Percentiles rank a stretch among this genome's conserved stretches.
Evolutionary conservation across 2,113 vertebrate species (phyloP).

Genomic region (Callospermophilus lateralis): DNA sequence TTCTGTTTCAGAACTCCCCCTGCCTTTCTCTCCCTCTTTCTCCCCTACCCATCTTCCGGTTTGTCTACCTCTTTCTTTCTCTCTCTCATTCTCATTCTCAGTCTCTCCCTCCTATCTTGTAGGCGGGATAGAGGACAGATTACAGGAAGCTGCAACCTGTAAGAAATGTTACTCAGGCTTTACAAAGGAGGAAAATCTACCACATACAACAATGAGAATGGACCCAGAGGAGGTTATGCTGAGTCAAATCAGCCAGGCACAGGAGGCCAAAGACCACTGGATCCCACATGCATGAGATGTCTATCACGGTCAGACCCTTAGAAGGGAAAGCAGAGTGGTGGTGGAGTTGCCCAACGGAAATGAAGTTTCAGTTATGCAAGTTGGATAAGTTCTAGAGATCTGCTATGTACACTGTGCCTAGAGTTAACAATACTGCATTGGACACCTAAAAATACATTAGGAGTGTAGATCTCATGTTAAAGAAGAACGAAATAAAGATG

Average conservation of each 20-base stretch:
- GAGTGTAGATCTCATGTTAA: not conserved
- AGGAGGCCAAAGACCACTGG: not conserved
- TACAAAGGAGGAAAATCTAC: too few relatives aligned
- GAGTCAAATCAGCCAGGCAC: not conserved
- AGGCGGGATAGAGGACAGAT: not conserved
- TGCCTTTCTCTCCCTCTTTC: not conserved
- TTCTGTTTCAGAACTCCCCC: not conserved
- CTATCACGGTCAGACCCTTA: too few relatives aligned
- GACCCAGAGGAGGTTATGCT: too few relatives aligned
- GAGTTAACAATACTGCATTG: not conserved
- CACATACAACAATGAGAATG: not conserved
- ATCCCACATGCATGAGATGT: accelerated
- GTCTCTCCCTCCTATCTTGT: not conserved
- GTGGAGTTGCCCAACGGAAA: not conserved
- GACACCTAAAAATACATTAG: not conserved
- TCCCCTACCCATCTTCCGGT: too few relatives aligned
- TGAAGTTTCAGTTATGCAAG: not conserved
- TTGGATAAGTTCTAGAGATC: not conserved
- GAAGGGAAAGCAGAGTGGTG: accelerated
- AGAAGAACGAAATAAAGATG: not conserved
- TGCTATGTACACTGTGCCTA: not conserved
- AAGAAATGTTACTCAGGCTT: not conserved
- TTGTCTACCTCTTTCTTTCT: not conserved
- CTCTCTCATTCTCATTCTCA: not conserved
- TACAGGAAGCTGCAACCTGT: not conserved